Evolutionary conservation across 2,797 vertebrate genomes (phyloP), one percentile per base, ranked within the genome.

Genomic region (Falco peregrinus): DNA sequence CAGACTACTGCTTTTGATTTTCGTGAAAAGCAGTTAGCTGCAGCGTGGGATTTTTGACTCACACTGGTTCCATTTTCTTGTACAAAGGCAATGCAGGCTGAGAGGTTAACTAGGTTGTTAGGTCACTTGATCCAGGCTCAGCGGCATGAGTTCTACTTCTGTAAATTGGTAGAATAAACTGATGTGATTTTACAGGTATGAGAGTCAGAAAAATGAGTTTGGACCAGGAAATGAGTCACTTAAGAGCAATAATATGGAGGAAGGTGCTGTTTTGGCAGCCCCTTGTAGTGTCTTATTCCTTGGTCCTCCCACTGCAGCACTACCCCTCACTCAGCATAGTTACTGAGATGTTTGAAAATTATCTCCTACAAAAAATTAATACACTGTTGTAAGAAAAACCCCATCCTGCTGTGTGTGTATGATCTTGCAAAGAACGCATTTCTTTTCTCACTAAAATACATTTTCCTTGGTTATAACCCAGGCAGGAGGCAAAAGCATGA

Each of bases 311-410:
- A 21, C 33, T 1, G 5, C 50, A 61, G 9, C 6, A 3, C 78
- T 51, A 20, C 13, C 5, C 5, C 6, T 81, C 26, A 2, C 21
- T 76, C 0, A 0, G 2, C 3, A 7, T 9, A 54, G 43, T 61
- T 73, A 35, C 16, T 41, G 39, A 92, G 87, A 67, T 17, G 7
- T 63, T 43, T 89, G 39, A 53, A 79, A 77, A 45, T 2, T 0
- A 29, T 41, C 16, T 75, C 31, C 80, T 41, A 9, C 9, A 48
- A 43, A 79, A 75, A 47, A 24, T 31, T 73, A 16, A 10, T 50
- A 60, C 6, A 3, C 9, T 84, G 13, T 20, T 8, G 3, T 6
- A 28, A 70, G 48, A 70, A 61, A 39, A 5, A 0, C 0, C 1
- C 3, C 10, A 39, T 24, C 12, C 22, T 77, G 17, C 12, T n/a